Percentiles rank a stretch among this genome's conserved stretches.
Conservation (phyloP, 2,888 invertebrate genomes). For the Piscicola geometra region DNA sequence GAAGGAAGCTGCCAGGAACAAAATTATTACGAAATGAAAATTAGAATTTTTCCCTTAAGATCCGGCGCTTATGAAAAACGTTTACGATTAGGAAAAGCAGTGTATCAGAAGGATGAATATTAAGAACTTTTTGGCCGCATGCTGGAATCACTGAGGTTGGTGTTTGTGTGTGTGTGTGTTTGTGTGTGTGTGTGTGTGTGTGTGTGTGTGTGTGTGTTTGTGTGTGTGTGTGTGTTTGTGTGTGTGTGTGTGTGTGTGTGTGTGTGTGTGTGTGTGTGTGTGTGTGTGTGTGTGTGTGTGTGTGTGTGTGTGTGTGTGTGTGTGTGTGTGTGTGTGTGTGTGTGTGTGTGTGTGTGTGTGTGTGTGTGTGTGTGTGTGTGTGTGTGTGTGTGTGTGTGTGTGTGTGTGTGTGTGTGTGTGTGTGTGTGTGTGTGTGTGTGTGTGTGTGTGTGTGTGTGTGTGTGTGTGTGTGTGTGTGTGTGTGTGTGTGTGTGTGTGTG, state of each 20-base stretch:
- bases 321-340: slow-evolving; percentile 8
- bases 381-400: slow-evolving; percentile 24
- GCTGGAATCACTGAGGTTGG: not conserved
- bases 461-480: slow-evolving; percentile 27
- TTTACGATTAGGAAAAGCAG: no score
- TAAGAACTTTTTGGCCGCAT: not conserved
- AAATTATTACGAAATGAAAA: no score
- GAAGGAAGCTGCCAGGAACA: no score
- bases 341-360: not conserved
- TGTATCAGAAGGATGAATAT: not conserved
- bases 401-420: slow-evolving; percentile 25
- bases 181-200: slow-evolving; percentile 18
- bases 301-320: slow-evolving; percentile 25
- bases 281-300: slow-evolving; percentile 30
- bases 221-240: slow-evolving; percentile 20
- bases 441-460: slow-evolving; percentile 31
- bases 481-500: slow-evolving; percentile 31
- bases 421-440: slow-evolving; percentile 20
- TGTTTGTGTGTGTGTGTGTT: not conserved
- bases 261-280: slow-evolving; percentile 22
- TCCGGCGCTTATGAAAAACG: no score
- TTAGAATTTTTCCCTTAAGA: no score
- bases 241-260: slow-evolving; percentile 19
- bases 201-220: slow-evolving; percentile 16
- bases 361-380: slow-evolving; percentile 31